phyloP scores from a whole-genome alignment of 2,113 vertebrate genomes.

The Bubalus kerabau region DNA sequence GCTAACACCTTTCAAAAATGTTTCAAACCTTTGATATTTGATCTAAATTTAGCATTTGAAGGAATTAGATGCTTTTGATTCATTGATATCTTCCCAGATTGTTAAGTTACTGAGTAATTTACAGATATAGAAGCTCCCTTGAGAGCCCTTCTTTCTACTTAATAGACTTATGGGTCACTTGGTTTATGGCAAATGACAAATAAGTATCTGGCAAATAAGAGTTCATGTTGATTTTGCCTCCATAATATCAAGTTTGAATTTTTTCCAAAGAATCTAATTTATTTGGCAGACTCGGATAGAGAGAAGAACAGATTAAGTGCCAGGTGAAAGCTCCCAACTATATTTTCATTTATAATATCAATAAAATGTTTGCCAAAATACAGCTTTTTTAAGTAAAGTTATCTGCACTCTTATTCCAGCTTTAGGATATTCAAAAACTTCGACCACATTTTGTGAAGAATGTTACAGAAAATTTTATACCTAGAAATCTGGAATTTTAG shows the following conservation, averaged over 20 bases:
- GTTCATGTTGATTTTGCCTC: conserved; percentile 37
- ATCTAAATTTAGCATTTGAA: conserved; percentile 17
- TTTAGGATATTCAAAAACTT: not conserved
- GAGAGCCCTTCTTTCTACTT: not conserved
- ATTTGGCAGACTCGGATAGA: conserved; percentile 30
- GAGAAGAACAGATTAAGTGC: conserved; percentile 28
- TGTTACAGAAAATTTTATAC: not conserved
- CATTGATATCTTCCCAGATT: not conserved
- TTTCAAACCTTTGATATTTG: conserved; percentile 24
- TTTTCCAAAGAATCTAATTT: conserved; percentile 51
- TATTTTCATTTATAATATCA: conserved; percentile 50
- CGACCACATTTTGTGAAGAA: conserved; percentile 29
- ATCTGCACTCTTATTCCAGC: not conserved
- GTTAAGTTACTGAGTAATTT: conserved; percentile 20
- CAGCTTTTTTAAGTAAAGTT: conserved; percentile 27
- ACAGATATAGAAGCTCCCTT: not conserved
- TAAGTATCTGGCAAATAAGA: not conserved
- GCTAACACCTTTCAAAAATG: not conserved
- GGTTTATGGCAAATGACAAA: not conserved
- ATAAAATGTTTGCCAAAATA: conserved; percentile 42
- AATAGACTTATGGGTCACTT: not conserved
- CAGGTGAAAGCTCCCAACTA: conserved; percentile 33
- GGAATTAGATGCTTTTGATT: conserved; percentile 4
- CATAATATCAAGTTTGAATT: conserved; percentile 30
- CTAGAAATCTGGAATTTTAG: not conserved